Conservation (phyloP, 92 coral and sea anemone species). For the Desmophyllum pertusum region DNA sequence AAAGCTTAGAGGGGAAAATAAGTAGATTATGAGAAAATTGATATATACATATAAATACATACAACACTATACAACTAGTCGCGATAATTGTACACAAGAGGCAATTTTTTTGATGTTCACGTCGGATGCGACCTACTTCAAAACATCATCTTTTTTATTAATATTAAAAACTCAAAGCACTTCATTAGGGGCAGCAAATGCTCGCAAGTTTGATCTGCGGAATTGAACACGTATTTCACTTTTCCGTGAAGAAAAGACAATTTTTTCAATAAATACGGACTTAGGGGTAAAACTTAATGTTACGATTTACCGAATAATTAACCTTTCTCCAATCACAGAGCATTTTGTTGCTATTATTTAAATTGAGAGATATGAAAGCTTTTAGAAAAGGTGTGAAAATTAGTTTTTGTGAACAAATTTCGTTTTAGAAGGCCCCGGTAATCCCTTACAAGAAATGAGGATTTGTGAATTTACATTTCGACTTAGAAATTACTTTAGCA, state of each 20-base stretch:
- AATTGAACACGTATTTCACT: neutral
- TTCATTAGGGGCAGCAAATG: constrained; percentile 32
- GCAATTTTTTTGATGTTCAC: neutral
- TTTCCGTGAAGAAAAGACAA: neutral
- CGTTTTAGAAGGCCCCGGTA: neutral
- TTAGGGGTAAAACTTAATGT: neutral
- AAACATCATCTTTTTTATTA: constrained; percentile 24
- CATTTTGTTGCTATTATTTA: neutral
- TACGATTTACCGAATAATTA: constrained; percentile 18
- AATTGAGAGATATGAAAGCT: constrained; percentile 4
- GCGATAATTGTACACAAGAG: constrained; percentile 25
- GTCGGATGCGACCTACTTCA: constrained; percentile 27
- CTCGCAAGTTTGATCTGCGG: neutral
- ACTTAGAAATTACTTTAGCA: constrained; percentile 4
- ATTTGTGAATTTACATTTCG: constrained; percentile 21
- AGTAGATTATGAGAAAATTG: constrained; percentile 41
- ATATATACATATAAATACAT: constrained; percentile 20
- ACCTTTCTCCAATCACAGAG: constrained; percentile 13
- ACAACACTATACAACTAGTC: neutral
- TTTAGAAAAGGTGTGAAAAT: constrained; percentile 16
- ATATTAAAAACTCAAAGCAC: constrained; percentile 27
- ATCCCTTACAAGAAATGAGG: constrained; percentile 6
- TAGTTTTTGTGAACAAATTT: constrained; percentile 31
- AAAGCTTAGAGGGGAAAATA: constrained; percentile 5
- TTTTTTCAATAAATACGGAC: neutral